Conservation (phyloP, 1,140 invertebrate species). For the Ceratitis capitata region DNA sequence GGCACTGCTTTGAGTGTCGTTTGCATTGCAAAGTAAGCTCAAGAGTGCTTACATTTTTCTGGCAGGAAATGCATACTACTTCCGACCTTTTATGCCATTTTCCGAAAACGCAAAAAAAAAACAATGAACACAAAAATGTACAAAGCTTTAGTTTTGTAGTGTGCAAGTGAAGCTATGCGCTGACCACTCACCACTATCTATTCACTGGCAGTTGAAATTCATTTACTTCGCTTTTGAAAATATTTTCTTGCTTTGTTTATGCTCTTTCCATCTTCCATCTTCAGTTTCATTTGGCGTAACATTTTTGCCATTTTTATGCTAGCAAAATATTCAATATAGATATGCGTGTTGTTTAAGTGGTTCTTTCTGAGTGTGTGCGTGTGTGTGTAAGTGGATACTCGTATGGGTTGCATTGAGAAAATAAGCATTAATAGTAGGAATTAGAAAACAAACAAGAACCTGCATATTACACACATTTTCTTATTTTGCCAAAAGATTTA, state of each 20-base stretch:
- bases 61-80: conserved; percentile 39
- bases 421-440: no score
- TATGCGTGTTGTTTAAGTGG: background rate
- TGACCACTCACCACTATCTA: background rate
- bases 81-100: conserved; percentile 34
- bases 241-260: no score
- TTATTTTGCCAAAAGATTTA: no score
- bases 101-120: background rate
- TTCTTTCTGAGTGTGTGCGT: background rate
- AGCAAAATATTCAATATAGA: background rate
- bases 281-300: background rate
- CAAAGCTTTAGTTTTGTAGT: background rate
- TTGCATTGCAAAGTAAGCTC: conserved; percentile 38
- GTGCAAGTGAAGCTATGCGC: background rate
- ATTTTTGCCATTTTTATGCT: background rate
- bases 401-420: no score
- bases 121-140: background rate
- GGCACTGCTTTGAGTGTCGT: background rate
- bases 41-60: conserved; percentile 34
- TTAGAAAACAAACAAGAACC: no score
- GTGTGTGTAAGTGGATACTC: background rate
- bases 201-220: background rate
- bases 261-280: background rate
- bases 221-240: background rate
- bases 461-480: no score